Evolutionary conservation across 2,888 invertebrate species (phyloP).

Genomic region (Cheilosia vernalis): DNA sequence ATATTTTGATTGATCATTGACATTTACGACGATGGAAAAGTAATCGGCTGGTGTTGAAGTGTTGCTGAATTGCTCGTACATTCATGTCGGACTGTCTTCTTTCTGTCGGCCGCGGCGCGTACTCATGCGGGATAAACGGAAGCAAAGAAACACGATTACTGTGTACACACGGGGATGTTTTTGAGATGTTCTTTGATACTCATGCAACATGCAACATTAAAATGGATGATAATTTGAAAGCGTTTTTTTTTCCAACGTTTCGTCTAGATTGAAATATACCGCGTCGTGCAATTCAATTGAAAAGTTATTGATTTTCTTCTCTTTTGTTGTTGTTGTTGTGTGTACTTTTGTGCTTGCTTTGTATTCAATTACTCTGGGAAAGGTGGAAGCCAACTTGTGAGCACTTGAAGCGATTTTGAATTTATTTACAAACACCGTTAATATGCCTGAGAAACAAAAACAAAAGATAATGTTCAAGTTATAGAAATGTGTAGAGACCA

Average conservation of each 20-base stretch:
- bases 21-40: constrained; percentile 79
- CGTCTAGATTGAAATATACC: constrained; percentile 61
- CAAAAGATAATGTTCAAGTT: constrained; percentile 54
- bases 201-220: constrained; percentile 67
- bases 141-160: constrained; percentile 66
- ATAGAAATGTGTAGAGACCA: not conserved
- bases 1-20: constrained; percentile 81
- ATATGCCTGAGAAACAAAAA: constrained; percentile 64
- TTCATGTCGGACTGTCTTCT: constrained; percentile 45
- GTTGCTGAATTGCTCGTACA: constrained; percentile 63
- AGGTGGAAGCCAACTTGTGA: constrained; percentile 48
- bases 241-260: constrained; percentile 38
- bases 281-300: constrained; percentile 52
- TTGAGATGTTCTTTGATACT: constrained; percentile 67
- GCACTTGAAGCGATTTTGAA: constrained; percentile 49
- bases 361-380: constrained; percentile 50
- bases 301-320: constrained; percentile 55
- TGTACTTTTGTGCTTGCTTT: constrained; percentile 9
- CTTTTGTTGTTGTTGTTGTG: constrained; percentile 3
- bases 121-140: constrained; percentile 49
- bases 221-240: constrained; percentile 65
- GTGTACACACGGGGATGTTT: constrained; percentile 62
- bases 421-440: constrained; percentile 59
- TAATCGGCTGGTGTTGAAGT: constrained; percentile 73
- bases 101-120: constrained; percentile 3